Evolutionary conservation across 1,140 invertebrate species (phyloP), one percentile per base, ranked within the genome.

Genomic region (Drosophila kanapiae): DNA sequence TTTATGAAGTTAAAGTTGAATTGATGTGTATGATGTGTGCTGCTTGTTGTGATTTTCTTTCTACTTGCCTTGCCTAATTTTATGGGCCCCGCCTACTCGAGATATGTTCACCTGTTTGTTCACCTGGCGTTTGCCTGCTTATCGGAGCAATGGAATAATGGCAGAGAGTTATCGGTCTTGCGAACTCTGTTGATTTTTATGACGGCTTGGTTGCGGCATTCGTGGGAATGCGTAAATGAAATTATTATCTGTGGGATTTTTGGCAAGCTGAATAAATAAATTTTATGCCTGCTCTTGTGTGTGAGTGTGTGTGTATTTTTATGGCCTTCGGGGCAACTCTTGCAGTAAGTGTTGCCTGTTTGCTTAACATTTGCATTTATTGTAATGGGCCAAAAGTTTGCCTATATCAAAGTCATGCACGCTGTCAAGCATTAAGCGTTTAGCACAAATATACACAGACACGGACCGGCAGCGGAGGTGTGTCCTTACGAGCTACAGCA

Each of bases 381-480:
- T 87, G 77, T 87, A 88, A 87, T 80, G 67, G 67, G 76, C 53
- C 45, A 57, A 75, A 88, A 87, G 84, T 88, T 87, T 77, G 76
- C 72, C 57, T 82, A 79, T 78, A 83, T 83, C 80, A 83, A 74
- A 88, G 62, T 71, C 84, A 77, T 74, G 80, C 72, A 78, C 67
- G 84, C 84, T 78, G 84, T 88, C 80, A 77, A 80, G 84, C 83
- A 86, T 82, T 86, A 83, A 87, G 81, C 64, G 75, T 63, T 78
- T 51, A 42, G 67, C 80, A 77, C n/a, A 59, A 37, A 37, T 43
- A 23, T 31, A 57, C 33, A 57, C 42, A n/a, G n/a, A 75, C 43
- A 68, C 14, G 11, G 6, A 48, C 16, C 31, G 10, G 13, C 5
- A 38, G 13, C 13, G 11, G 45, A 27, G 49, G 51, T 33, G 33